A percentile compares a stretch with the other conserved stretches of the same genome.
Evolutionary conservation across 1,140 invertebrate genomes (phyloP).

Genomic region (Ladona fulva): DNA sequence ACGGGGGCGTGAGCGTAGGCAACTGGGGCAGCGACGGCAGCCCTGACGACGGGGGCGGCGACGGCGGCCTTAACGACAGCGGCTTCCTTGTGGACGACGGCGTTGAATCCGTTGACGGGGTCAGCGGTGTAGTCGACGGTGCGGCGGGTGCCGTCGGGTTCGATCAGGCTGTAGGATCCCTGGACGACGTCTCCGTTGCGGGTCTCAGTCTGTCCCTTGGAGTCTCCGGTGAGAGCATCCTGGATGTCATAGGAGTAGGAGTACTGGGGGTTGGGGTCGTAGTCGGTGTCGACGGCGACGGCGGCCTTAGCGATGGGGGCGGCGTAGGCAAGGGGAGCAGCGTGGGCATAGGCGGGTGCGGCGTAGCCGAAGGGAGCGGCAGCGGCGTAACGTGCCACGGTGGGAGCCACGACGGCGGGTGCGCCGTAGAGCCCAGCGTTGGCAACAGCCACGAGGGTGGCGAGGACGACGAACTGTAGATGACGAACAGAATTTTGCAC

Average conservation of each 20-base stretch:
- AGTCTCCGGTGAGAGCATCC: constrained; percentile 36
- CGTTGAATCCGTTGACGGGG: constrained; percentile 34
- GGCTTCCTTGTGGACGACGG: background rate
- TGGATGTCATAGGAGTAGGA: constrained; percentile 21
- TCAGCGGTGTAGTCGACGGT: constrained; percentile 30
- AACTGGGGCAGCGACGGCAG: constrained; percentile 46
- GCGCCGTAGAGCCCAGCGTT: constrained; percentile 13
- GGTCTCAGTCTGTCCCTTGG: constrained; percentile 40
- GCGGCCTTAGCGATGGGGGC: constrained; percentile 29
- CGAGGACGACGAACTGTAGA: constrained; percentile 22
- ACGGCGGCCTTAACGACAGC: background rate
- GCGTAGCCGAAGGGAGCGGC: constrained; percentile 17
- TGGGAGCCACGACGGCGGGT: constrained; percentile 5
- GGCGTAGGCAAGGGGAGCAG: no score
- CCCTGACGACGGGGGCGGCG: constrained; percentile 37
- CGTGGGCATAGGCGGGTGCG: constrained; percentile 12
- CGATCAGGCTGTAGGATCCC: constrained; percentile 28
- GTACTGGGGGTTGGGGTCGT: constrained; percentile 21
- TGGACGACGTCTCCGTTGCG: constrained; percentile 34
- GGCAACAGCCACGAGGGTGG: constrained; percentile 15
- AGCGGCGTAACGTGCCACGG: constrained; percentile 25
- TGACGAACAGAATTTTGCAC: no score
- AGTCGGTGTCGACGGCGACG: constrained; percentile 17
- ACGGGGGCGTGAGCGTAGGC: constrained; percentile 28
- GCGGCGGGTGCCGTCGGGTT: constrained; percentile 33